Percentiles rank a stretch among this genome's conserved stretches.
Conservation (phyloP, 2,797 vertebrate genomes). For the Anolis apletophallus region DNA sequence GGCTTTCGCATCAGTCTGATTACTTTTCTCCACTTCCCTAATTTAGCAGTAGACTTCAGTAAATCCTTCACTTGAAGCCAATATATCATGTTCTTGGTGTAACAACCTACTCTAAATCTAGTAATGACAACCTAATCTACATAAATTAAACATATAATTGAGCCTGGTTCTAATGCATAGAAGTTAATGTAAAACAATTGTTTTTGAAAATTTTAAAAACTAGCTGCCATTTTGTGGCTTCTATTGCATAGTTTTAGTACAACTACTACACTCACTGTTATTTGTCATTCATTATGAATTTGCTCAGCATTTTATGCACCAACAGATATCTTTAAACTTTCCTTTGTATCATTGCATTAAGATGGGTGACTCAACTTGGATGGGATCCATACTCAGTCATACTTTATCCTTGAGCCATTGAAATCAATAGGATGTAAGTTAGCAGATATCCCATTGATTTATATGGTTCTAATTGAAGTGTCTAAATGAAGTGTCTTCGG, state of each 20-base stretch:
- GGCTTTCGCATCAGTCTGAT: no score
- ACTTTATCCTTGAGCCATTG: background rate
- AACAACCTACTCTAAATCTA: no score
- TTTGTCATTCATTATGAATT: background rate
- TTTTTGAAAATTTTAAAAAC: background rate
- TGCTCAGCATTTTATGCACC: background rate
- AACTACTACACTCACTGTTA: background rate
- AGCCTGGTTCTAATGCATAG: background rate
- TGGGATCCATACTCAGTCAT: background rate
- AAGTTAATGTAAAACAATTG: no score
- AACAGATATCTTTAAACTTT: background rate
- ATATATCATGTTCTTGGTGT: no score
- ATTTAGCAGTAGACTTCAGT: no score
- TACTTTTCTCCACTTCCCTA: no score
- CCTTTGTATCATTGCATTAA: slow-evolving; percentile 7
- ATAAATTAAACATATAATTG: background rate
- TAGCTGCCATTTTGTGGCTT: background rate
- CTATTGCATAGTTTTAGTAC: background rate
- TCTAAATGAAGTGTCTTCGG: no score
- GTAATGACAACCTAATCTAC: background rate
- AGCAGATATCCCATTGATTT: background rate
- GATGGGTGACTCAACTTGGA: background rate
- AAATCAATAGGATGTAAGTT: background rate
- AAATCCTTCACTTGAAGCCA: no score
- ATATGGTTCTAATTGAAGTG: background rate